phyloP scores from a whole-genome alignment of 2,888 invertebrate genomes.

The Mythimna impura region DNA sequence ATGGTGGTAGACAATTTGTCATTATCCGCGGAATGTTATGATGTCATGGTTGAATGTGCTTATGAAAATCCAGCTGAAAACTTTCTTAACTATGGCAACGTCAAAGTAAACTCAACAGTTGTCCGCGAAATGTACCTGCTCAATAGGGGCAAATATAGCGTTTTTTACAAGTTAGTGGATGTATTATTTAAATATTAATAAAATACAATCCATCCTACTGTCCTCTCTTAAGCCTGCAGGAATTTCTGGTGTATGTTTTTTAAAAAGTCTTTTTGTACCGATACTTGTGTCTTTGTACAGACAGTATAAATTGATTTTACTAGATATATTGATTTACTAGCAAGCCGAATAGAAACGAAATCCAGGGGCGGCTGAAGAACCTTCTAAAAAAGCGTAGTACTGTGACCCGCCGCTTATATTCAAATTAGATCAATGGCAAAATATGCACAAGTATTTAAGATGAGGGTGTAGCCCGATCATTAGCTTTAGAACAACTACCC shows the following conservation, averaged over 20 bases:
- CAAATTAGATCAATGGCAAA: no score
- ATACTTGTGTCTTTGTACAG: neutral
- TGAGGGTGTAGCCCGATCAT: neutral
- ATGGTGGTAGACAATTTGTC: constrained; percentile 83
- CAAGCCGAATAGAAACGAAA: no score
- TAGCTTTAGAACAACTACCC: neutral
- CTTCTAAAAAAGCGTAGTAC: no score
- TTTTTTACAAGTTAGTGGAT: constrained; percentile 87
- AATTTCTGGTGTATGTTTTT: neutral
- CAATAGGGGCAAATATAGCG: constrained; percentile 91
- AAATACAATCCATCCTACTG: neutral
- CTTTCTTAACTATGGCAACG: constrained; percentile 89
- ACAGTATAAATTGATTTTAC: neutral
- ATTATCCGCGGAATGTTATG: constrained; percentile 91
- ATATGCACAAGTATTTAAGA: neutral
- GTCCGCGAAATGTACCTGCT: constrained; percentile 85
- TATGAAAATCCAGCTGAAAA: constrained; percentile 83
- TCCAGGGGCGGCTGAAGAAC: no score
- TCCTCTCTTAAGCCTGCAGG: neutral
- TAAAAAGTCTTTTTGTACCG: no score
- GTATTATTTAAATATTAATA: neutral
- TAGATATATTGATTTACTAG: no score
- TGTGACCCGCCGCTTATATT: no score
- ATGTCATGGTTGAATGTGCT: constrained; percentile 89
- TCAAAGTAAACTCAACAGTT: constrained; percentile 89